phyloP scores from a whole-genome alignment of 1,140 invertebrate genomes.

The Lerema accius region DNA sequence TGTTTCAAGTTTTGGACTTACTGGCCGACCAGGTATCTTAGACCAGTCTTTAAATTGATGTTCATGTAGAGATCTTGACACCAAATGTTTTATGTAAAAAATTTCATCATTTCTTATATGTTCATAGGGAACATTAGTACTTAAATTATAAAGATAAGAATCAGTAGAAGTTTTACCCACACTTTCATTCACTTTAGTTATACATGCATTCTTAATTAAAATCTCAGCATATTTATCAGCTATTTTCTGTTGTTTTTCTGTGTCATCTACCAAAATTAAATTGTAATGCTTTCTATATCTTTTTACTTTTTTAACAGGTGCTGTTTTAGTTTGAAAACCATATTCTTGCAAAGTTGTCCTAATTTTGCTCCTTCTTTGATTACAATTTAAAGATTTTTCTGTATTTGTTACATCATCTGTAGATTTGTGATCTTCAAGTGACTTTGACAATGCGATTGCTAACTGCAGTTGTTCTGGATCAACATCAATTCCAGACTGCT shows the following conservation, averaged over 20 bases:
- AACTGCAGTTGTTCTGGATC: slow-evolving; percentile 83
- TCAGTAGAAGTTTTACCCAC: slow-evolving; percentile 20
- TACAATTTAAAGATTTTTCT: slow-evolving; percentile 52
- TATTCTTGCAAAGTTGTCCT: slow-evolving; percentile 71
- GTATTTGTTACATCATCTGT: slow-evolving; percentile 30
- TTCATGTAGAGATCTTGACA: slow-evolving; percentile 51
- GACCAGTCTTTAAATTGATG: slow-evolving; percentile 77
- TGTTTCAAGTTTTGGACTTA: slow-evolving; percentile 57
- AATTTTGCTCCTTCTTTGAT: slow-evolving; percentile 61
- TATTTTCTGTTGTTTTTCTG: slow-evolving; percentile 65
- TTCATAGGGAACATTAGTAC: slow-evolving; percentile 57
- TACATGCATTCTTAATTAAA: slow-evolving; percentile 52
- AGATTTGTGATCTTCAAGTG: slow-evolving; percentile 58
- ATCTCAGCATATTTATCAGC: slow-evolving; percentile 66
- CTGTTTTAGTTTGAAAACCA: slow-evolving; percentile 63
- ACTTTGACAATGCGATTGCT: slow-evolving; percentile 83
- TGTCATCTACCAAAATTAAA: slow-evolving; percentile 51
- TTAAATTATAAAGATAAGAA: slow-evolving; percentile 47
- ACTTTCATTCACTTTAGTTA: slow-evolving; percentile 13
- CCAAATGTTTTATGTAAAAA: slow-evolving; percentile 77
- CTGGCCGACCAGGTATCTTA: slow-evolving; percentile 73
- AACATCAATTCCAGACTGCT: slow-evolving; percentile 72
- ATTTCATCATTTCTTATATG: slow-evolving; percentile 55
- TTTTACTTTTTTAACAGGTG: slow-evolving; percentile 46
- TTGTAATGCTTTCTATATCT: slow-evolving; percentile 59